Evolutionary conservation across 2,888 invertebrate species (phyloP), one percentile per base, ranked within the genome.

Genomic region (Napeogenes sylphis): DNA sequence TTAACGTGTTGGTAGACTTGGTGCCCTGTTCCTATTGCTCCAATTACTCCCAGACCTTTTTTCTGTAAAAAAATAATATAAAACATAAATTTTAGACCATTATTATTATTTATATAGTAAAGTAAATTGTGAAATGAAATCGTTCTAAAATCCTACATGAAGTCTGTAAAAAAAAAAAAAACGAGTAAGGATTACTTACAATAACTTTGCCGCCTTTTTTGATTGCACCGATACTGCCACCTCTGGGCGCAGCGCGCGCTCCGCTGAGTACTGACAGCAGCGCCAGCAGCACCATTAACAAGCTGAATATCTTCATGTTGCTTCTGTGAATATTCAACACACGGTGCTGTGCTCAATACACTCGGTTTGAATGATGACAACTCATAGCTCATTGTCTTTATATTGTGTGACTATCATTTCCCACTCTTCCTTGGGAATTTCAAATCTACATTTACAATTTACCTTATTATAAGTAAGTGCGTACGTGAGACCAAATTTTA

Each of bases 141-240:
- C 10, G 4, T 45, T 45, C 45, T 8, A 10, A 4, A 8, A 4
- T 45, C 4, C 45, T 45, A 45, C 4, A 45, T 45, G 10, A 45
- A 45, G 12, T n/a, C 4, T n/a, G 4, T 45, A 45, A 45, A 4
- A 4, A 14, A 47, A 14, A 47, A 14, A n/a, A 21, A 47, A 47
- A 21, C 21, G 14, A 51, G 3, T 32, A 14, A 35, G 14, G 6
- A 45, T 4, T 61, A 74, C 74, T 72, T 59, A 75, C 77, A 56
- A 73, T 69, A 14, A 63, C 66, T 64, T 72, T 74, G 0, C 70
- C 71, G 4, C 73, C 75, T 55, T 72, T 73, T 45, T 63, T 73
- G 45, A 77, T 62, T 2, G 68, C 69, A 21, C 63, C 61, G 1
- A 70, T 65, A 42, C 71, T 68, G 32, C 73, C 68, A 59, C 74